Evolutionary conservation across 1,140 invertebrate species (phyloP), one percentile per base, ranked within the genome.

Genomic region (Plectrocnemia conspersa): DNA sequence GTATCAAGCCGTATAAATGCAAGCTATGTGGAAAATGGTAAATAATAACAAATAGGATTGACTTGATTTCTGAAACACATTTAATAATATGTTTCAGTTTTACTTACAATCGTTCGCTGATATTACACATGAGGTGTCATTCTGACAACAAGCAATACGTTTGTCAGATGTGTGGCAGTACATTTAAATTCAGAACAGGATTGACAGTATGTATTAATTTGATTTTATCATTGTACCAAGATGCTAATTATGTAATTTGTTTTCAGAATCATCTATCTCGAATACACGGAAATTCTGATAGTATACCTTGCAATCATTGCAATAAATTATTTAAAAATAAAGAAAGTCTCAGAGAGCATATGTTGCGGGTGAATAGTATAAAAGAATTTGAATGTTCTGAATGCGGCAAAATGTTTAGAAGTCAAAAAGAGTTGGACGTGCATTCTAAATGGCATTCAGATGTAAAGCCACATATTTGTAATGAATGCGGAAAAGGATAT

Each of bases 401-500:
- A 13, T 91, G 88, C 64, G 79, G 80, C 36, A 88, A 76, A 29
- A 63, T 68, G 0, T 74, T 74, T 0, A 73, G 74, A n/a, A 84
- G 79, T 62, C 88, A 88, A 76, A 88, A 86, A 0, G 88, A 89
- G 19, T 67, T 90, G 16, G 84, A 84, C 29, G 88, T 90, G 73
- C 89, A 59, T 40, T 15, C 32, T 16, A 55, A 56, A 40, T 56
- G 52, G 52, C 88, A 90, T 60, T 88, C 86, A 0, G 80, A 81
- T 1, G 79, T 84, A 54, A 63, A 78, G 32, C 84, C 83, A 0
- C 84, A 83, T 64, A 67, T 79, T 54, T 81, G 86, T 61, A 74
- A 73, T 1, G 77, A 80, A 33, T 91, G 88, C 63, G 76, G 78
- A 3, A 89, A 89, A 68, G 75, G 82, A 0, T 90, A 88, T 67